Conservation (phyloP, 2,113 vertebrate species). For the Vanacampus margaritifer region DNA sequence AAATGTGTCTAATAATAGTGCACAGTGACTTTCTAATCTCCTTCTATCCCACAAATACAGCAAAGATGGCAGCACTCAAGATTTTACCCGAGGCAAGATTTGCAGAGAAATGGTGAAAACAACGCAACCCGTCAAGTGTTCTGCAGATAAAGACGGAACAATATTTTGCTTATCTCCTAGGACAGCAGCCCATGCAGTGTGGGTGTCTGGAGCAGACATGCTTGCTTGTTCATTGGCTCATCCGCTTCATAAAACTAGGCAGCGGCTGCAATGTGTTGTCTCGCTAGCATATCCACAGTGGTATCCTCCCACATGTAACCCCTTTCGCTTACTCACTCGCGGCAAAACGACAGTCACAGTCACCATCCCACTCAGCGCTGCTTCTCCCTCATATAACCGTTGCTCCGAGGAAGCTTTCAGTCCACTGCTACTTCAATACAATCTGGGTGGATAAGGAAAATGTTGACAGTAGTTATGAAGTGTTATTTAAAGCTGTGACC, state of each 20-base stretch:
- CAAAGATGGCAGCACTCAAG: neutral
- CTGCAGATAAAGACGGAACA: conserved; percentile 33
- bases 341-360: conserved; percentile 64
- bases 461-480: neutral
- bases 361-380: conserved; percentile 63
- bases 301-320: conserved; percentile 51
- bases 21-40: neutral
- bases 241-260: conserved; percentile 49
- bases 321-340: conserved; percentile 36
- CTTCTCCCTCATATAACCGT: conserved; percentile 38
- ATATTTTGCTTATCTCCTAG: conserved; percentile 44
- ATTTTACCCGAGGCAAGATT: neutral
- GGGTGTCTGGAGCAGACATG: conserved; percentile 56
- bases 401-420: conserved; percentile 45
- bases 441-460: conserved; percentile 24
- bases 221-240: conserved; percentile 55
- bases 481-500: neutral
- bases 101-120: conserved; percentile 20
- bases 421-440: conserved; percentile 29
- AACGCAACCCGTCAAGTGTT: conserved; percentile 11
- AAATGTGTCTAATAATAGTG: neutral
- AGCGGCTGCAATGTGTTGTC: conserved; percentile 36
- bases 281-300: conserved; percentile 41
- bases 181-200: conserved; percentile 56
- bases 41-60: neutral